Evolutionary conservation across 2,797 vertebrate species (phyloP).

Genomic region (Neomorphus geoffroyi): DNA sequence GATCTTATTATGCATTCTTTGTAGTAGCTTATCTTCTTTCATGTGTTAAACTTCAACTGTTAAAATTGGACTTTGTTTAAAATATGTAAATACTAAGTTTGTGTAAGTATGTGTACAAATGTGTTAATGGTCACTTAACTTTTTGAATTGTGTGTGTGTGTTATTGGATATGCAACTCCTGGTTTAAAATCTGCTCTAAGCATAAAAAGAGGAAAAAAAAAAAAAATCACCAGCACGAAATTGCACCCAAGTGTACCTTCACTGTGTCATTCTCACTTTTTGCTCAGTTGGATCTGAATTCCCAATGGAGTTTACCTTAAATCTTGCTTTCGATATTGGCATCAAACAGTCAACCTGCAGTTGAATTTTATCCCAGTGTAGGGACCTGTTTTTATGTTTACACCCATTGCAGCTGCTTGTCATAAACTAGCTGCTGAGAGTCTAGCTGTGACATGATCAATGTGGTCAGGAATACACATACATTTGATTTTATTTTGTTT

Average conservation of each 20-base stretch:
- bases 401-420: constrained; percentile 15
- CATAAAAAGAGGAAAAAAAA: constrained; percentile 49
- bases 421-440: neutral
- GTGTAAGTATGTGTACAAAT: constrained; percentile 74
- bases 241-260: constrained; percentile 74
- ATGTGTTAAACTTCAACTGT: constrained; percentile 73
- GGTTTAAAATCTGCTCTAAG: constrained; percentile 68
- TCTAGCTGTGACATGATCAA: neutral
- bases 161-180: constrained; percentile 74
- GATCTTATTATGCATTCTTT: constrained; percentile 71
- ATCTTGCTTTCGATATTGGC: neutral
- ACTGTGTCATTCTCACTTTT: constrained; percentile 67
- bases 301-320: constrained; percentile 21
- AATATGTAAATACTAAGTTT: constrained; percentile 73
- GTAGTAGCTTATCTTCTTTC: constrained; percentile 71
- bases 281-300: constrained; percentile 44
- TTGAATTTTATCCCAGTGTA: neutral
- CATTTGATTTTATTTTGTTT: neutral
- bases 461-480: constrained; percentile 8
- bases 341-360: neutral
- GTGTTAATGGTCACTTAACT: constrained; percentile 71
- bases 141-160: constrained; percentile 68
- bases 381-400: constrained; percentile 19
- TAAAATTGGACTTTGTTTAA: constrained; percentile 73
- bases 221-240: constrained; percentile 77